These are phyloP conservation scores for Phenganax subtilis DNA, from an alignment of 92 coral and sea anemone species.

Conservation along the genomic window DNA sequence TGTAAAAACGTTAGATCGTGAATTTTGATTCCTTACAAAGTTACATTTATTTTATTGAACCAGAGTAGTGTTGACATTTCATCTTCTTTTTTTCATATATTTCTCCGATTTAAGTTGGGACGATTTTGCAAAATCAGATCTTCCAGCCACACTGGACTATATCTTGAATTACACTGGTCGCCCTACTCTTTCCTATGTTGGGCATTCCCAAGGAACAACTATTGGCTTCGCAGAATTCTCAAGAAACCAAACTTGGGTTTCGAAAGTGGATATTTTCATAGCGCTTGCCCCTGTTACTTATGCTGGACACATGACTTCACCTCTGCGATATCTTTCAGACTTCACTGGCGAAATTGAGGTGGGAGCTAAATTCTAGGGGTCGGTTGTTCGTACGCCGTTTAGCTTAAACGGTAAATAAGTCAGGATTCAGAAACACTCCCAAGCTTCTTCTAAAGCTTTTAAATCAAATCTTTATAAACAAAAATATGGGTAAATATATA, in stretches of 20 bases:
- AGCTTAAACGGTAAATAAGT: no score
- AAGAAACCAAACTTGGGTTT: conserved; percentile 65
- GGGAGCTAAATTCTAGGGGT: background rate
- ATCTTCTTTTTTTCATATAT: background rate
- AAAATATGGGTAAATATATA: no score
- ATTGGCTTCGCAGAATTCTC: conserved; percentile 84
- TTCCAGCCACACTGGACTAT: conserved; percentile 82
- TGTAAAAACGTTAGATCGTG: background rate
- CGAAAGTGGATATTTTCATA: conserved; percentile 62
- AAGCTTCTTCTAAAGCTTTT: no score
- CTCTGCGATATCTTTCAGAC: conserved; percentile 53
- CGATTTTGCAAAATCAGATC: conserved; percentile 76
- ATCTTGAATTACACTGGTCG: conserved; percentile 53
- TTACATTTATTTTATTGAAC: background rate
- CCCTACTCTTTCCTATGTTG: conserved; percentile 66
- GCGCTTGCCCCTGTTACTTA: conserved; percentile 80
- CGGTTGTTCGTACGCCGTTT: background rate
- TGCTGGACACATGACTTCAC: conserved; percentile 59
- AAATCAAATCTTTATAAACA: no score
- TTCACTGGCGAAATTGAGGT: conserved; percentile 64
- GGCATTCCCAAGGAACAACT: conserved; percentile 87
- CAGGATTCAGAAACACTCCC: no score
- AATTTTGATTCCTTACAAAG: background rate
- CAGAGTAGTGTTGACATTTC: background rate
- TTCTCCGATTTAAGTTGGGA: conserved; percentile 67